Conservation (phyloP, 2,113 vertebrate species). For the Mungos mungo region DNA sequence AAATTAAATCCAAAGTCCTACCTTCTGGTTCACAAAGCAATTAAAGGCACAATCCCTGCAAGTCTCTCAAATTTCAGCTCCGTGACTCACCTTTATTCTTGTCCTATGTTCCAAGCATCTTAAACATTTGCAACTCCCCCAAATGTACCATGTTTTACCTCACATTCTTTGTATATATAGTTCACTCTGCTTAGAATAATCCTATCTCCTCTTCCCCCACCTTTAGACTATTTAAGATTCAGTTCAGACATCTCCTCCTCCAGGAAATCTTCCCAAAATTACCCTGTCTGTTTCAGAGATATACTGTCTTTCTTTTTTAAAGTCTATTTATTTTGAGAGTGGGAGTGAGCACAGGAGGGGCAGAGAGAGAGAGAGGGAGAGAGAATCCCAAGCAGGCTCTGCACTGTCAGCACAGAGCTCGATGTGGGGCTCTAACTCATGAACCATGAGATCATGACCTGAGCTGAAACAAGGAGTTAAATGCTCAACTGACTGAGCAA, state of each 20-base stretch:
- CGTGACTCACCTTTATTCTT: neutral
- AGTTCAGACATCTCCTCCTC: neutral
- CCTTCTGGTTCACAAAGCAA: neutral
- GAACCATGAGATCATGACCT: too few relatives aligned
- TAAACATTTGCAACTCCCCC: constrained; percentile 2
- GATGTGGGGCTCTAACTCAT: too few relatives aligned
- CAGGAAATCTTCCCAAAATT: constrained; percentile 41
- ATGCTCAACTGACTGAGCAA: too few relatives aligned
- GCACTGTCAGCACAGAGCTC: too few relatives aligned
- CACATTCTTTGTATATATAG: neutral
- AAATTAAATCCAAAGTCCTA: constrained; percentile 58
- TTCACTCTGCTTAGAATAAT: constrained; percentile 8
- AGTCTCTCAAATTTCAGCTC: neutral
- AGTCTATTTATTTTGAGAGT: too few relatives aligned
- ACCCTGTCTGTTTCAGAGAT: neutral
- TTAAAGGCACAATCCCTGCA: neutral
- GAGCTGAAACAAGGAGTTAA: too few relatives aligned
- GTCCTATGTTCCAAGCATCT: neutral
- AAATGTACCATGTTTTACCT: neutral
- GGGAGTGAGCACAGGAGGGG: too few relatives aligned
- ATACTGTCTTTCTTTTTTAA: neutral
- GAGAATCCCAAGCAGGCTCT: too few relatives aligned
- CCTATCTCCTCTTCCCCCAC: neutral
- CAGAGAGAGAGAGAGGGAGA: too few relatives aligned
- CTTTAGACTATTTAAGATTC: constrained; percentile 42